These are phyloP conservation scores for Microctenopoma lineatum DNA, from an alignment of 2,797 vertebrate genomes.

Conservation along the genomic window DNA sequence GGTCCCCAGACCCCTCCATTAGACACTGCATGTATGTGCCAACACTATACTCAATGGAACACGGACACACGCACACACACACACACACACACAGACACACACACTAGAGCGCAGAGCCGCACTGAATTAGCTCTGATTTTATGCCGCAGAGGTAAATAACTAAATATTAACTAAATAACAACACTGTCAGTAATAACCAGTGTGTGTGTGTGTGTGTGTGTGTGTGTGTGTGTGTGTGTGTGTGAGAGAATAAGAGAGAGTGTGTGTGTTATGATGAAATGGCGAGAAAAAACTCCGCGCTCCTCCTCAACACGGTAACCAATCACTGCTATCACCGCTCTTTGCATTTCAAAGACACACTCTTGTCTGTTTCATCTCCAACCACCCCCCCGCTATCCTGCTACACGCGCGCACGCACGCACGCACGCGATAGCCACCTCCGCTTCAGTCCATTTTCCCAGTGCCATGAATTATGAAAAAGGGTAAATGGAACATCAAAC, in stretches of 20 bases:
- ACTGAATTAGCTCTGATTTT: constrained; percentile 60
- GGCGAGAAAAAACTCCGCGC: constrained; percentile 58
- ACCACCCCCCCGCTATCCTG: constrained; percentile 65
- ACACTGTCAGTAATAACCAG: constrained; percentile 70
- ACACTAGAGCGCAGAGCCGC: constrained; percentile 55
- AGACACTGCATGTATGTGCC: constrained; percentile 37
- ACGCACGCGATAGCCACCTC: constrained; percentile 43
- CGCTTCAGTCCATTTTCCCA: constrained; percentile 68
- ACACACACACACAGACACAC: constrained; percentile 2
- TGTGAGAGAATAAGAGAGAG: constrained; percentile 9
- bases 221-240: constrained; percentile 26
- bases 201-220: constrained; percentile 19
- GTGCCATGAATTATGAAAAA: constrained; percentile 76
- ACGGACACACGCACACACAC: constrained; percentile 17
- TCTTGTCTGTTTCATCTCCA: constrained; percentile 79
- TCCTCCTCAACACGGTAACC: constrained; percentile 66
- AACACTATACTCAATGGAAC: constrained; percentile 28
- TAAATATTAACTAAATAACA: constrained; percentile 38
- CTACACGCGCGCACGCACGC: constrained; percentile 24
- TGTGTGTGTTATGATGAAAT: constrained; percentile 76
- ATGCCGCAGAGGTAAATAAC: constrained; percentile 74
- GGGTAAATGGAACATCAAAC: constrained; percentile 77
- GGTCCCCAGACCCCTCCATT: constrained; percentile 73
- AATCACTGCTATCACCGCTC: constrained; percentile 69
- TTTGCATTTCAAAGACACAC: constrained; percentile 85